These are phyloP conservation scores for Ganaspis brasiliensis DNA, from an alignment of 2,888 invertebrate genomes.

Conservation along the genomic window DNA sequence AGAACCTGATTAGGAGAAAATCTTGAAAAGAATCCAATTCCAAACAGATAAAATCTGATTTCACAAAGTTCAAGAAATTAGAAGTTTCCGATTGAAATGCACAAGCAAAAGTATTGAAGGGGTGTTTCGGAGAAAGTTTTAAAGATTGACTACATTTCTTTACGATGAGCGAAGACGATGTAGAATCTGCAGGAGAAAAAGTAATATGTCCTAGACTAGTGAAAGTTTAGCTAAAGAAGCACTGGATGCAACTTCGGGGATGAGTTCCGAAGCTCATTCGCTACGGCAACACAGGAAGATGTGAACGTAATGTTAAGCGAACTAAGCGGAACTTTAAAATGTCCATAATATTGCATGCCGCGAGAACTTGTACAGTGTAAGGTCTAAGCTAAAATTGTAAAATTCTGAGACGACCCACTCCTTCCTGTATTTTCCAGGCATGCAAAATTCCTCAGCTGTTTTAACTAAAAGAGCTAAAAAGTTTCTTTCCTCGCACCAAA, in stretches of 20 bases:
- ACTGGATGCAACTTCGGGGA: constrained; percentile 37
- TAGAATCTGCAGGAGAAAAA: neutral
- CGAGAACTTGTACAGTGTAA: constrained; percentile 49
- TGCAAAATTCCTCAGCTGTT: constrained; percentile 22
- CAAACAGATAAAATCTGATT: neutral
- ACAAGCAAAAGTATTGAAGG: constrained; percentile 21
- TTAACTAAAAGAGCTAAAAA: constrained; percentile 14
- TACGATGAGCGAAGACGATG: constrained; percentile 10
- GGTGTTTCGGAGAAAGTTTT: constrained; percentile 28
- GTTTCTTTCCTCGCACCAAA: neutral
- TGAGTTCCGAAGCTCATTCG: constrained; percentile 41
- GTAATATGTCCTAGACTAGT: constrained; percentile 47
- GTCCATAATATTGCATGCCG: constrained; percentile 51
- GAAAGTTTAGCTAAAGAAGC: constrained; percentile 60
- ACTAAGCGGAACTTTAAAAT: constrained; percentile 51
- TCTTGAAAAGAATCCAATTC: too few species aligned
- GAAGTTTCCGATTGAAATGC: neutral
- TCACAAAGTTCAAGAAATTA: neutral
- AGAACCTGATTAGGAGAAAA: too few species aligned
- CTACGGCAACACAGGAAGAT: constrained; percentile 48
- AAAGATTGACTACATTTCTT: constrained; percentile 35
- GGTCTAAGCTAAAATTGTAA: constrained; percentile 40
- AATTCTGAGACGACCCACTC: constrained; percentile 27
- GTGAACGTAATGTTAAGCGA: constrained; percentile 58
- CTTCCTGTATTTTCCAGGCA: neutral